Evolutionary conservation across 2,113 vertebrate species (phyloP).

Genomic region (Callaeas wilsoni): DNA sequence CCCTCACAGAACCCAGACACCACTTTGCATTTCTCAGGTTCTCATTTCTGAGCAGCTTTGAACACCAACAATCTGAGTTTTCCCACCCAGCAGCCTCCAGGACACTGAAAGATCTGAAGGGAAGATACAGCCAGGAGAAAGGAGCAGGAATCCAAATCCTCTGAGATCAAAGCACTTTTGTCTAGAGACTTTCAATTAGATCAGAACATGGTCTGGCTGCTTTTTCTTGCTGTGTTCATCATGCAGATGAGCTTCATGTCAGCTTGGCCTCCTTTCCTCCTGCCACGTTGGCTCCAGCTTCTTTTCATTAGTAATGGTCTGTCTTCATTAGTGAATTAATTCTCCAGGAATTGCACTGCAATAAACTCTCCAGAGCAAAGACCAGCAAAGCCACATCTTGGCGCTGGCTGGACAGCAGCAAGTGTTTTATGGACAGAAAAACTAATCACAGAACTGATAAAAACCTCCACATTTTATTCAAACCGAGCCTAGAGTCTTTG

Average conservation of each 20-base stretch:
- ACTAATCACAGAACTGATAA: background rate
- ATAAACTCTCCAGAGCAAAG: background rate
- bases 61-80: background rate
- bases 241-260: slow-evolving; percentile 16
- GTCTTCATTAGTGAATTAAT: slow-evolving; percentile 41
- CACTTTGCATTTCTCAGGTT: background rate
- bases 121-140: background rate
- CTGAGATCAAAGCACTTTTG: slow-evolving; percentile 15
- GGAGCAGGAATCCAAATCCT: background rate
- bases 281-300: background rate
- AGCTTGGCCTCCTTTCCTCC: slow-evolving; percentile 17
- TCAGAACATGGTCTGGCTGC: slow-evolving; percentile 13
- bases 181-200: slow-evolving; percentile 13
- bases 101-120: background rate
- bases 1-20: background rate
- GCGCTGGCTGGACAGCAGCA: background rate
- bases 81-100: background rate
- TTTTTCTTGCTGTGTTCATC: background rate
- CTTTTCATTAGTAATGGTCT: slow-evolving; percentile 4
- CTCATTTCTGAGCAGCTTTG: background rate
- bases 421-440: background rate
- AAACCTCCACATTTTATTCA: background rate
- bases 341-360: background rate
- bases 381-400: background rate
- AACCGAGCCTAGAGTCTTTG: background rate